Percentiles rank a stretch among this genome's conserved stretches.
Evolutionary conservation across 1,140 invertebrate genomes (phyloP).

Genomic region (Drosophila repleta): DNA sequence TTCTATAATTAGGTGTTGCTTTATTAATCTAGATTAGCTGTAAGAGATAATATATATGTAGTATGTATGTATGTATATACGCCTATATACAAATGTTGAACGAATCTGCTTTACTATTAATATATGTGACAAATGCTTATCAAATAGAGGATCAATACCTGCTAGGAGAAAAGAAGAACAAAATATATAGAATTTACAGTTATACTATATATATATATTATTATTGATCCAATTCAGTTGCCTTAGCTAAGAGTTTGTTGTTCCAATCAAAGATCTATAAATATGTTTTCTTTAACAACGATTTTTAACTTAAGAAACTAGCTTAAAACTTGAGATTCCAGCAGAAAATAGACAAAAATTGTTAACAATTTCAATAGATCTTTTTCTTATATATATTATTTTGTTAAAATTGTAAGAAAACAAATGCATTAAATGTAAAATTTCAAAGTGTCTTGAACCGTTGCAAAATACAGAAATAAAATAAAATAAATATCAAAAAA

Average conservation of each 20-base stretch:
- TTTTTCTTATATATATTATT: slow-evolving; percentile 8
- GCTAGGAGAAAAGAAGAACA: not conserved
- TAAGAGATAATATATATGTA: slow-evolving; percentile 22
- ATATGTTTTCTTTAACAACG: too few species aligned
- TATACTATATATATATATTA: not conserved
- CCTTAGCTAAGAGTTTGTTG: not conserved
- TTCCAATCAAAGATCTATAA: not conserved
- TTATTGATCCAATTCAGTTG: not conserved
- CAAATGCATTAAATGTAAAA: slow-evolving; percentile 15
- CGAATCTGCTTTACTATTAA: slow-evolving; percentile 14
- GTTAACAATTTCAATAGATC: slow-evolving; percentile 2
- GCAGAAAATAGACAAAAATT: not conserved
- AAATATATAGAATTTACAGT: slow-evolving; percentile 2
- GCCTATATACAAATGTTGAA: slow-evolving; percentile 17
- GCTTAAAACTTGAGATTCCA: slow-evolving; percentile 2
- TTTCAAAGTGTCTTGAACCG: slow-evolving; percentile 19
- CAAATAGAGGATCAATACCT: not conserved
- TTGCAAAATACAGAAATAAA: slow-evolving; percentile 2
- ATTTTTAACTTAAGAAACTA: slow-evolving; percentile 1
- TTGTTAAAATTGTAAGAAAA: not conserved
- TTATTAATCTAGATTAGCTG: slow-evolving; percentile 65
- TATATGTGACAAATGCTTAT: slow-evolving; percentile 8
- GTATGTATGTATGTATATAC: slow-evolving; percentile 31
- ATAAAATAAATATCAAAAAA: slow-evolving; percentile 2
- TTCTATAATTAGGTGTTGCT: slow-evolving; percentile 70